Evolutionary conservation across 2,888 invertebrate genomes (phyloP).

Genomic region (Eilema caniola): DNA sequence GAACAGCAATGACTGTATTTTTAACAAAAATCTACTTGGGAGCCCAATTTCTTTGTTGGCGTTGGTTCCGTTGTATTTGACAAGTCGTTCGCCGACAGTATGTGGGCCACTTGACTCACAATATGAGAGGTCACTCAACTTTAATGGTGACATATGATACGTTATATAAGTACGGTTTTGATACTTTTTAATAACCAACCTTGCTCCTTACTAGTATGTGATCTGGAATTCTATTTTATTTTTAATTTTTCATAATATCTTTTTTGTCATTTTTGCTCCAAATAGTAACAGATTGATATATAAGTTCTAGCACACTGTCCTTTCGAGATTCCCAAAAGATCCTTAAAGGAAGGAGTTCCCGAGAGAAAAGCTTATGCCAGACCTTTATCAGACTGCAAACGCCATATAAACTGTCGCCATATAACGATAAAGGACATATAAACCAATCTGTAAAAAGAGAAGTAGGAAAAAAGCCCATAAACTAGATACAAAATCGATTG

Average conservation of each 20-base stretch:
- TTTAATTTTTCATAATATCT: neutral
- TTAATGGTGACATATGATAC: conserved; percentile 53
- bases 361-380: neutral
- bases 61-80: conserved; percentile 75
- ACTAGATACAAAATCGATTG: too few species aligned
- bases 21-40: conserved; percentile 34
- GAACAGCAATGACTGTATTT: conserved; percentile 45
- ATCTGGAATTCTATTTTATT: too few species aligned
- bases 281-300: neutral
- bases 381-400: neutral
- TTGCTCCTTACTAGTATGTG: neutral
- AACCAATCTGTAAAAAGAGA: neutral
- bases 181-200: conserved; percentile 1
- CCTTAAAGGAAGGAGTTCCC: neutral
- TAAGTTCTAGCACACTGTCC: neutral
- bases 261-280: neutral
- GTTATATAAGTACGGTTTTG: conserved; percentile 49
- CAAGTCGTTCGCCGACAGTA: conserved; percentile 72
- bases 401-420: too few species aligned
- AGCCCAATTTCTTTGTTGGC: conserved; percentile 56
- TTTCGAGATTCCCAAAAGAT: neutral
- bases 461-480: neutral
- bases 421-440: too few species aligned
- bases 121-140: conserved; percentile 62
- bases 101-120: conserved; percentile 69